phyloP scores from a whole-genome alignment of 2,113 vertebrate genomes.

The Boulengerochromis microlepis region DNA sequence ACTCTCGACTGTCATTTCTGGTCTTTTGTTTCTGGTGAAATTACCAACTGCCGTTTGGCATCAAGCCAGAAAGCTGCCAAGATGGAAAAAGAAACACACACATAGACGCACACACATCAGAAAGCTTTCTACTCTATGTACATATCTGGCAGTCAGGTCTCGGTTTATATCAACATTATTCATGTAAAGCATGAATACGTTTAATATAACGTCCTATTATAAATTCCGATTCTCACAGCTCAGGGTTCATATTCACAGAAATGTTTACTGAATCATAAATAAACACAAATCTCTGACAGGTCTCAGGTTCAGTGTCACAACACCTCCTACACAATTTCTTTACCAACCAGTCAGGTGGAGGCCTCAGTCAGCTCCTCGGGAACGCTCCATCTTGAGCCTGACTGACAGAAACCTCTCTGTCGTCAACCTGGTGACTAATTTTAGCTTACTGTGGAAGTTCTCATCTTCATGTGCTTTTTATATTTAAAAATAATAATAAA shows the following conservation, averaged over 20 bases:
- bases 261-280: not conserved
- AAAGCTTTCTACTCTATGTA: not conserved
- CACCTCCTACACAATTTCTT: not conserved
- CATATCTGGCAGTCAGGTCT: not conserved
- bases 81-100: not conserved
- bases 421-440: not conserved
- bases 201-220: not conserved
- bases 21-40: conserved; percentile 60
- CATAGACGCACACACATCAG: not conserved
- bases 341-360: not conserved
- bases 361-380: not conserved
- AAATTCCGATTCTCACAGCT: not conserved
- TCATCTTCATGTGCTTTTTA: not conserved
- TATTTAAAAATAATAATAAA: not conserved
- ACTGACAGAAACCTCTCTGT: not conserved
- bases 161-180: not conserved
- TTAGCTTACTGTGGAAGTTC: not conserved
- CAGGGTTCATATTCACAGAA: not conserved
- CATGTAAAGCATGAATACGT: not conserved
- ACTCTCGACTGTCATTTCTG: not conserved
- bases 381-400: not conserved
- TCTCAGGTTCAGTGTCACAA: not conserved
- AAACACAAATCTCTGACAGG: not conserved
- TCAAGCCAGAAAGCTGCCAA: conserved; percentile 21
- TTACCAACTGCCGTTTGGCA: conserved; percentile 23